These are phyloP conservation scores for Malacosoma neustria DNA, from an alignment of 2,888 invertebrate genomes.

Conservation along the genomic window DNA sequence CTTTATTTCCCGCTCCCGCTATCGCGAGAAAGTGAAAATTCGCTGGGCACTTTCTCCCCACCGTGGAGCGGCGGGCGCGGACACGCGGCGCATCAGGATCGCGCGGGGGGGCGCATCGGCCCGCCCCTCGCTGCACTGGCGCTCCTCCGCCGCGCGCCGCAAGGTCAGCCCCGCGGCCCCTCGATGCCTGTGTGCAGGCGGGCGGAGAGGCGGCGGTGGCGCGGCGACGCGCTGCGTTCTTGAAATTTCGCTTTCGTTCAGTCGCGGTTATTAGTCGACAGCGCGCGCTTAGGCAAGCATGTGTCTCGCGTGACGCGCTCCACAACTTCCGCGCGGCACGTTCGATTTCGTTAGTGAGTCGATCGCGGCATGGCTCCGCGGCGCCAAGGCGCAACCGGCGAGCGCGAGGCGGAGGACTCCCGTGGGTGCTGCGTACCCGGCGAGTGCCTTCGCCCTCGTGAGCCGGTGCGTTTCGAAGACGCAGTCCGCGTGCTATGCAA, in stretches of 20 bases:
- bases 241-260: conserved; percentile 83
- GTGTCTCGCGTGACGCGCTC: conserved; percentile 73
- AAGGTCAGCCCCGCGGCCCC: conserved; percentile 45
- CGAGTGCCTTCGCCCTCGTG: conserved; percentile 86
- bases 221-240: conserved; percentile 74
- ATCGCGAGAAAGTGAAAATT: conserved; percentile 69
- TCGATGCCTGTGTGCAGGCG: conserved; percentile 28
- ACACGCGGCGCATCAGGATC: conserved; percentile 5
- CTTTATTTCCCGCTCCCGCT: conserved; percentile 40
- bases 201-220: conserved; percentile 44
- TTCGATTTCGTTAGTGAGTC: conserved; percentile 61
- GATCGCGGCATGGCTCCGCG: conserved; percentile 67
- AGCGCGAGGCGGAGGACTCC: conserved; percentile 63
- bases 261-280: conserved; percentile 74
- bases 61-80: conserved; percentile 24
- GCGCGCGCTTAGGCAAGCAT: conserved; percentile 76
- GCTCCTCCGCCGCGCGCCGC: conserved; percentile 41
- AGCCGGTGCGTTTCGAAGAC: conserved; percentile 78
- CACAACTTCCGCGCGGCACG: conserved; percentile 40
- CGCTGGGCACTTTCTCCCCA: conserved; percentile 70
- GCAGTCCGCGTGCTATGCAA: conserved; percentile 94
- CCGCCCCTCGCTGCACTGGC: conserved; percentile 49
- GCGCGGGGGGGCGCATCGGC: conserved; percentile 28
- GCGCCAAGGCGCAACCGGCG: conserved; percentile 66
- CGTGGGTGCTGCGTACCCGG: conserved; percentile 89